Base-by-base conservation (phyloP, 2,888 invertebrate species). In the Poecilus cupreus region DNA sequence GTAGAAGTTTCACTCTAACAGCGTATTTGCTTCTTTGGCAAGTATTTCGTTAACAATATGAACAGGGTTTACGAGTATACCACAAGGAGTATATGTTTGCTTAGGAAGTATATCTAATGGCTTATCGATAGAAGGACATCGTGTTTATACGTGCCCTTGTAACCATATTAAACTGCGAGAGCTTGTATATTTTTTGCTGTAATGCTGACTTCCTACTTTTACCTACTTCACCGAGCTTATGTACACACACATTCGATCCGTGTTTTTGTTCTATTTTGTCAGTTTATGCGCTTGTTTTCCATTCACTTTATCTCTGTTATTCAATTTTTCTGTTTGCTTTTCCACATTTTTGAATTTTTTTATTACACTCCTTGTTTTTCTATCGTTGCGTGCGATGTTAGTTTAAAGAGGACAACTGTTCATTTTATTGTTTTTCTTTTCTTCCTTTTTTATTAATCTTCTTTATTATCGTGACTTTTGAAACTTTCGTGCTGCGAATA, bases 241-340 rank as follows among this genome's bases (percentile, higher is more conserved):
- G 79, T 79, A 64, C 79, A 79, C 79, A 80, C 54, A 49, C 78
- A 72, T 80, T 72, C 72, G 80, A 72, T 80, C 72, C 57, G 57
- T 80, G 72, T 80, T 80, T 80, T 80, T 80, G 80, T 80, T 80
- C 80, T 80, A 80, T 80, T 80, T 80, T 80, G 80, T 54, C 37
- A 54, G 72, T 80, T 80, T 80, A 80, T 72, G 68, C 72, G 72
- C 80, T 80, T 80, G 80, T 80, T 80, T 80, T 57, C 72, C 80
- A 80, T 80, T 72, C 80, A 72, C 80, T 80, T 80, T 72, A 80
- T 80, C 80, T 80, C 54, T 54, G 80, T 80, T 80, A 80, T 80
- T 80, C 80, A 80, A 80, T 80, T 80, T 80, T 72, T 80, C 43
- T 72, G 80, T 80, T 80, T 80, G 80, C 57, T 72, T 72, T 49